These are phyloP conservation scores for Orchesellides sinensis DNA, from an alignment of 2,888 invertebrate species.

Conservation along the genomic window DNA sequence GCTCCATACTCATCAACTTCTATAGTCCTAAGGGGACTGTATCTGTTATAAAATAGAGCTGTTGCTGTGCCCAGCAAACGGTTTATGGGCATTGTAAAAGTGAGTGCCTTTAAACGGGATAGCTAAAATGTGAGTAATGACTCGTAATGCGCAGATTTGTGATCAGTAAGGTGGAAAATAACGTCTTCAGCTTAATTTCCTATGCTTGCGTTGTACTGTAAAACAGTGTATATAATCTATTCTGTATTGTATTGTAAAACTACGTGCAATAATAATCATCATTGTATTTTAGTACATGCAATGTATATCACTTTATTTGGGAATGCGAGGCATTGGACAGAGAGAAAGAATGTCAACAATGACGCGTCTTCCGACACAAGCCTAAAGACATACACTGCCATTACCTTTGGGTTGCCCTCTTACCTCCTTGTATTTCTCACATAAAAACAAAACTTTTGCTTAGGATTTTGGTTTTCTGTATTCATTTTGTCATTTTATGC, in stretches of 20 bases:
- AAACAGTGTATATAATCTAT: conserved; percentile 8
- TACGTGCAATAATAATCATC: conserved; percentile 48
- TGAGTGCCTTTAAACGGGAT: conserved; percentile 56
- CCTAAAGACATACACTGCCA: not conserved
- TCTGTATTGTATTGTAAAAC: conserved; percentile 3
- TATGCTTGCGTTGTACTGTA: not conserved
- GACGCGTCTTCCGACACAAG: conserved; percentile 5
- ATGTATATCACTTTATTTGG: conserved; percentile 24
- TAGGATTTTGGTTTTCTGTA: conserved; percentile 32
- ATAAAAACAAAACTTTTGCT: conserved; percentile 47
- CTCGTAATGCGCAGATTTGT: conserved; percentile 62
- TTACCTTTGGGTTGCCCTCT: conserved; percentile 10
- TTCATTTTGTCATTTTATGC: conserved; percentile 50
- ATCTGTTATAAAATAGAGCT: conserved; percentile 19
- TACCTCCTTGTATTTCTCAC: conserved; percentile 33
- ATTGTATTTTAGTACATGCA: conserved; percentile 36
- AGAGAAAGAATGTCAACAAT: conserved; percentile 6
- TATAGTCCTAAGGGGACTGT: conserved; percentile 46
- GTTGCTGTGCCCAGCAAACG: conserved; percentile 16
- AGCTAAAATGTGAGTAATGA: conserved; percentile 64
- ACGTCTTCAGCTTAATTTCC: conserved; percentile 55
- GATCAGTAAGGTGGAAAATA: conserved; percentile 66
- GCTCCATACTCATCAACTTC: conserved; percentile 39
- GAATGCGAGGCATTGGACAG: conserved; percentile 19
- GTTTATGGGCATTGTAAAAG: conserved; percentile 63